These are phyloP conservation scores for Monoplex corrugatus DNA, from an alignment of 2,888 invertebrate species.

Conservation along the genomic window DNA sequence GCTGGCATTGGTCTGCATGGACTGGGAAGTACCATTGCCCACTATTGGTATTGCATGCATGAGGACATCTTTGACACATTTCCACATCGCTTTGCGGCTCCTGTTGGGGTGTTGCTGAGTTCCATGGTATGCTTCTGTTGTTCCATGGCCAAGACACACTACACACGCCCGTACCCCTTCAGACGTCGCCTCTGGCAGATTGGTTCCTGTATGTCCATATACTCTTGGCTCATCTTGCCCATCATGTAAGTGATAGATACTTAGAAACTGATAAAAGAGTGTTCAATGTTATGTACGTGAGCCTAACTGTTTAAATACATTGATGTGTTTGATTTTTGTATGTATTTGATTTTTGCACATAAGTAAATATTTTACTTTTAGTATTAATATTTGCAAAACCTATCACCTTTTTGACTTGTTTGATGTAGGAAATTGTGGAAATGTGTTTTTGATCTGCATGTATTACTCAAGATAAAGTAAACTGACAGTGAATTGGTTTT, in stretches of 20 bases:
- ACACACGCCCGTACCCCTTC: slow-evolving; percentile 79
- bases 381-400: no score
- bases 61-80: slow-evolving; percentile 67
- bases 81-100: slow-evolving; percentile 68
- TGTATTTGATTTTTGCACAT: no score
- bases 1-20: slow-evolving; percentile 80
- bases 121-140: slow-evolving; percentile 75
- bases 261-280: no score
- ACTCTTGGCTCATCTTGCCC: slow-evolving; percentile 76
- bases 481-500: no score
- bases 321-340: no score
- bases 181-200: slow-evolving; percentile 79
- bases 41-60: slow-evolving; percentile 77
- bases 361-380: no score
- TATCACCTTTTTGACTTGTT: no score
- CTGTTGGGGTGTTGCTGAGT: slow-evolving; percentile 73
- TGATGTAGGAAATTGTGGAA: no score
- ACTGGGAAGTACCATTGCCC: slow-evolving; percentile 78
- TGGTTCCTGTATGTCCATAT: slow-evolving; percentile 75
- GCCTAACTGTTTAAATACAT: no score
- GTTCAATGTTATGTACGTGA: no score
- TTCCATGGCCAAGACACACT: slow-evolving; percentile 76
- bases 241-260: slow-evolving; percentile 52
- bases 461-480: no score
- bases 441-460: no score